Base-by-base conservation (phyloP, 2,113 vertebrate species). In the Taxidea taxus region DNA sequence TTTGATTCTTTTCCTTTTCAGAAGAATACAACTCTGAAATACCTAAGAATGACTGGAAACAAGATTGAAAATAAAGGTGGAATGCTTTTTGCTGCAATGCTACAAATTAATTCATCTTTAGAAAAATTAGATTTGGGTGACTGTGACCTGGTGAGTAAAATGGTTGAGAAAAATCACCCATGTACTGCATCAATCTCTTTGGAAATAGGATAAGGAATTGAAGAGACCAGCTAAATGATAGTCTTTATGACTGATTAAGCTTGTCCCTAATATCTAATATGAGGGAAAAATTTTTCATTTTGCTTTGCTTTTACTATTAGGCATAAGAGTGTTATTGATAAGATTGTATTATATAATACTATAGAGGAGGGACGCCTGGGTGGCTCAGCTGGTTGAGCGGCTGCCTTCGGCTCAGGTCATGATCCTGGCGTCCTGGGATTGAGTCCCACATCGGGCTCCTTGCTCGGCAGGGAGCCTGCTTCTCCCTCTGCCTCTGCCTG, bases 11-110 rank as follows among this genome's bases (percentile, higher is more conserved):
- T 95, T 97, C 96, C 96, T 97, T 83, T 94, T 80, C 97, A 99
- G 99, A 77, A 75, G 77, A 99, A 99, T 97, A 68, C 88, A 98
- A 98, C 97, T 70, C 98, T 99, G 81, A 96, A 97, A 74, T 98
- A 99, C 47, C 96, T 99, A 91, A 98, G 98, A 96, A 99, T 99
- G 98, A 99, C 99, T 7, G 99, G 99, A 27, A 99, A 99, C 98
- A 99, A 99, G 98, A 99, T 99, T 31, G 99, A 98, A 85, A 98
- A 99, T 95, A 94, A 98, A 92, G 99, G 99, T 82, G 99, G 98
- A 11, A 99, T 99, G 99, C 95, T 96, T 68, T 99, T 99, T 98
- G 99, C 99, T 92, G 87, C 98, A n/a, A 98, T 99, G 99, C 97
- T 99, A 88, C 99, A 99, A 97, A 89, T 98, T 23, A 99, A 99